These are phyloP conservation scores for Furcifer pardalis DNA, from an alignment of 2,797 vertebrate species.

Conservation along the genomic window DNA sequence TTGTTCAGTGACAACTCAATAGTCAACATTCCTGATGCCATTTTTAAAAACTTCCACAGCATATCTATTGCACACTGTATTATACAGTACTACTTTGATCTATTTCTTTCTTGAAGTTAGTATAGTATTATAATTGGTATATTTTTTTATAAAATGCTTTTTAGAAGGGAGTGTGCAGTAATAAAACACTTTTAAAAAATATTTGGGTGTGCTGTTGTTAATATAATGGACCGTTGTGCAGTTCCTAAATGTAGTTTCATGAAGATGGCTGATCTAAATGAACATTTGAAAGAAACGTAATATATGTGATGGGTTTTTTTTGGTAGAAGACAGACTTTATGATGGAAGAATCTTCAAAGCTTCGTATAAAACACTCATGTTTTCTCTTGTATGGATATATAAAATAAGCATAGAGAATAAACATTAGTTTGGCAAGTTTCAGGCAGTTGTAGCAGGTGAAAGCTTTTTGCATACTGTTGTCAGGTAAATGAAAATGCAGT, in stretches of 20 bases:
- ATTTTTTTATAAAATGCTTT: conserved; percentile 8
- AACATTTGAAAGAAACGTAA: conserved; percentile 18
- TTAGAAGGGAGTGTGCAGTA: background rate
- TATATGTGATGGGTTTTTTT: conserved; percentile 28
- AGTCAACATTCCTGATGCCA: conserved; percentile 40
- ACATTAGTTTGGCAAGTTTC: conserved; percentile 36
- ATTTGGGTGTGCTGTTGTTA: conserved; percentile 9
- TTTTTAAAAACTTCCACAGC: background rate
- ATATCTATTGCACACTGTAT: conserved; percentile 26
- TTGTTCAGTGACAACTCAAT: conserved; percentile 33
- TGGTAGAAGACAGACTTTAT: conserved; percentile 19
- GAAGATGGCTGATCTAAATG: conserved; percentile 27
- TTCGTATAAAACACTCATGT: background rate
- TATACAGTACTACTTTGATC: conserved; percentile 33
- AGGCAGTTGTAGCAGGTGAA: conserved; percentile 14
- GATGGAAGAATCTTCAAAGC: conserved; percentile 6
- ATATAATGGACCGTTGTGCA: background rate
- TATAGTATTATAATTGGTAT: conserved; percentile 14
- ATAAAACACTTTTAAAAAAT: background rate
- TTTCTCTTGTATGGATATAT: background rate
- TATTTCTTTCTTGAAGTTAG: conserved; percentile 34
- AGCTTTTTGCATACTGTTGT: conserved; percentile 46
- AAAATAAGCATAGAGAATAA: conserved; percentile 31
- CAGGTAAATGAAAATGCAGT: conserved; percentile 45
- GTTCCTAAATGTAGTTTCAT: conserved; percentile 24